A percentile compares a stretch with the other conserved stretches of the same genome.
Evolutionary conservation across 2,888 invertebrate species (phyloP).

Genomic region (Archips xylosteana): DNA sequence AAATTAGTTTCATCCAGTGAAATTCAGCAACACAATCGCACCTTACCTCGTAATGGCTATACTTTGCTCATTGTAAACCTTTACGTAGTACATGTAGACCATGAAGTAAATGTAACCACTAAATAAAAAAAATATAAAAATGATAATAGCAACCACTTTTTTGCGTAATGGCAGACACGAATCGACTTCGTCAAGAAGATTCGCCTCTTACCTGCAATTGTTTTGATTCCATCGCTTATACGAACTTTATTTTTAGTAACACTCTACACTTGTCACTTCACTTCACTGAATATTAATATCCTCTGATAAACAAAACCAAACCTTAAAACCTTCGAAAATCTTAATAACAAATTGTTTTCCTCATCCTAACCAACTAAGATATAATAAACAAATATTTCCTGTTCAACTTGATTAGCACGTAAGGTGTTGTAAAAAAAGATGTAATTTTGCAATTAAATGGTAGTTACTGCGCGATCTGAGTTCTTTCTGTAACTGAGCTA

Average conservation of each 20-base stretch:
- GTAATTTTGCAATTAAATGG: not conserved
- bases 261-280: not conserved
- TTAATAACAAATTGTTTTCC: not conserved
- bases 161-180: not conserved
- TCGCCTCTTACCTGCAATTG: not conserved
- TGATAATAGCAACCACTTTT: not conserved
- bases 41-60: no score
- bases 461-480: slow-evolving; percentile 15
- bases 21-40: no score
- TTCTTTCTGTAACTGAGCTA: slow-evolving; percentile 23
- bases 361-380: not conserved
- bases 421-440: not conserved
- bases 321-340: not conserved
- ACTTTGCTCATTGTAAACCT: no score
- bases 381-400: not conserved
- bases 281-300: not conserved
- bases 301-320: not conserved
- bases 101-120: no score
- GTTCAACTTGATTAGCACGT: not conserved
- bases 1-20: no score
- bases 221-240: not conserved
- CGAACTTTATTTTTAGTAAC: not conserved
- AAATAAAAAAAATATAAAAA: no score
- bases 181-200: not conserved
- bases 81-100: no score